Evolutionary conservation across 1,140 invertebrate genomes (phyloP).

Genomic region (Solenopsis invicta): DNA sequence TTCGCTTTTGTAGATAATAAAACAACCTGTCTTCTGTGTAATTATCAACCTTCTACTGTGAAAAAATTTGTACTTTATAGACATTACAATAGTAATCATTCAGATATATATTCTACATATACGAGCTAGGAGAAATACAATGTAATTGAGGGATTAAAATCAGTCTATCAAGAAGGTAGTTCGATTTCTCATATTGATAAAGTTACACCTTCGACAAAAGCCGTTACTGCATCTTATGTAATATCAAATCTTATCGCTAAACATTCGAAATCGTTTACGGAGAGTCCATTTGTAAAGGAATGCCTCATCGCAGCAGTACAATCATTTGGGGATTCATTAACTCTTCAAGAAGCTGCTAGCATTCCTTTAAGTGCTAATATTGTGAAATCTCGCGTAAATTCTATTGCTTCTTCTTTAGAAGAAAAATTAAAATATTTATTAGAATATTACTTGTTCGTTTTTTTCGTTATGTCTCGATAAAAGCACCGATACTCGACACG

Average conservation of each 20-base stretch:
- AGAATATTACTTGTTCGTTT: too few relatives aligned
- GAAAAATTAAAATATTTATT: neutral
- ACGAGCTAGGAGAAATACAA: neutral
- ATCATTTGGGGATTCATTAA: neutral
- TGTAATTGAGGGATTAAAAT: neutral
- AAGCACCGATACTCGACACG: too few relatives aligned
- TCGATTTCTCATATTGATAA: neutral
- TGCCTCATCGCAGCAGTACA: neutral
- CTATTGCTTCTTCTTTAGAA: neutral
- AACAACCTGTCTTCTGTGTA: too few relatives aligned
- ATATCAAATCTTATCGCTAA: neutral
- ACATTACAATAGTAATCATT: too few relatives aligned
- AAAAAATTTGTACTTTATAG: too few relatives aligned
- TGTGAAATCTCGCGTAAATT: neutral
- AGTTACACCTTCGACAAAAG: neutral
- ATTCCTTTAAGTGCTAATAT: neutral
- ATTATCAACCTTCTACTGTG: too few relatives aligned
- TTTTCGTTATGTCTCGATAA: too few relatives aligned
- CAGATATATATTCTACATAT: neutral
- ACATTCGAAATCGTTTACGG: neutral
- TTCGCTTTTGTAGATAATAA: too few relatives aligned
- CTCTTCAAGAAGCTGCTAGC: neutral
- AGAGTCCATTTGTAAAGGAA: neutral
- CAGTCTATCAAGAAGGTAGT: neutral
- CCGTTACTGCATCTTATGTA: neutral